Evolutionary conservation across 2,888 invertebrate species (phyloP), one percentile per base, ranked within the genome.

Genomic region (Teinopalpus imperialis): DNA sequence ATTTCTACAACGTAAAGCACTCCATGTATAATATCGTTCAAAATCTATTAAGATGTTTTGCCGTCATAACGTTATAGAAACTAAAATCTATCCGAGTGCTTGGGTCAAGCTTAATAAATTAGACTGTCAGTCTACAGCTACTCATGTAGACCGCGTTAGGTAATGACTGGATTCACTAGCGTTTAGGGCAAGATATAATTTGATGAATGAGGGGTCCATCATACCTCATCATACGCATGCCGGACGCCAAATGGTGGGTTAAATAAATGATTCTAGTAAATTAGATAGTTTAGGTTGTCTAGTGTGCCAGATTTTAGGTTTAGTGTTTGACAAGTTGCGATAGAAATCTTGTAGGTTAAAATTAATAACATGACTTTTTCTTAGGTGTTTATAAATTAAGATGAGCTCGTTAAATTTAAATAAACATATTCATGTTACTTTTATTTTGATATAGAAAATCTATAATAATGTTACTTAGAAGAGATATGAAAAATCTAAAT

Each of bases 191-290:
- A 26, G 37, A 37, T 31, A 26, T 37, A 31, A 43, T 35, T 43
- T 39, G 39, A 45, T 45, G 12, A 31, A 44, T 39, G 21, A 31
- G 18, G 18, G 23, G 16, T 39, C 32, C 10, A 32, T 45, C 44
- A 26, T 5, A 27, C 20, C 14, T 12, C 32, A 39, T 45, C 39
- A 39, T 32, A 45, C 26, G 39, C 44, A 13, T 45, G 39, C 39
- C 44, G 20, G 16, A 27, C 27, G n/a, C 32, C 31, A 26, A 30
- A 36, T 27, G 9, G 32, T 32, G 13, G 26, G 13, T 26, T 20
- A 27, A 13, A 45, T 32, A 32, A 39, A 45, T 32, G 44, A 32
- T 13, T 3, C 18, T 13, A 18, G 29, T 42, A 42, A 16, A 40
- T 30, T 23, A 9, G 26, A 24, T 32, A 8, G 21, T 21, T 12